A percentile compares a stretch with the other conserved stretches of the same genome.
phyloP scores from a whole-genome alignment of 2,888 invertebrate species.

The Temnothorax ravouxi region DNA sequence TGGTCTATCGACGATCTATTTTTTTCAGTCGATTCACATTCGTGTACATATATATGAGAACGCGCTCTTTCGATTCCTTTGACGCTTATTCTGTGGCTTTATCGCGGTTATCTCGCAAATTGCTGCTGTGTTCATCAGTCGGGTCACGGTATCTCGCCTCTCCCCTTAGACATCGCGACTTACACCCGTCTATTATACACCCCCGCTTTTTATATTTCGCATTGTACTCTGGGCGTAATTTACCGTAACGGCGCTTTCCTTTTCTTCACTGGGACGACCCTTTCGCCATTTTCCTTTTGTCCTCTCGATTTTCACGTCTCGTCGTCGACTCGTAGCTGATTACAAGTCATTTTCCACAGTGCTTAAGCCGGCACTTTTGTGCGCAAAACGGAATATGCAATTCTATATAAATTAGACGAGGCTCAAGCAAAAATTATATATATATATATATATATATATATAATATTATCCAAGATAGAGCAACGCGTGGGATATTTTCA shows the following conservation, averaged over 20 bases:
- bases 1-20: not conserved
- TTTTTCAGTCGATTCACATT: not conserved
- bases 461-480: not conserved
- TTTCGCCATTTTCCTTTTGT: conserved; percentile 39
- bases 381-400: not conserved
- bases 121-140: conserved; percentile 59
- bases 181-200: conserved; percentile 56
- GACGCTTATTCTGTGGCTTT: conserved; percentile 76
- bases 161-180: conserved; percentile 42
- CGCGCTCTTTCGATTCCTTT: conserved; percentile 62
- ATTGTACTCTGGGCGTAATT: conserved; percentile 74
- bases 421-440: not conserved
- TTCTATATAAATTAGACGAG: conserved; percentile 1
- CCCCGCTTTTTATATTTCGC: conserved; percentile 56
- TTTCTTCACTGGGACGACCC: conserved; percentile 54
- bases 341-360: not conserved
- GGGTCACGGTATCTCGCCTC: conserved; percentile 42
- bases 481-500: not conserved
- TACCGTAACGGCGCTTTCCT: conserved; percentile 70
- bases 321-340: conserved; percentile 1
- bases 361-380: conserved; percentile 5
- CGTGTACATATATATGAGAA: not conserved
- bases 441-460: too few species aligned
- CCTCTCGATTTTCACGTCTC: conserved; percentile 27
- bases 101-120: conserved; percentile 77